Base-by-base conservation (phyloP, 2,888 invertebrate genomes). In the Anticlea derivata region DNA sequence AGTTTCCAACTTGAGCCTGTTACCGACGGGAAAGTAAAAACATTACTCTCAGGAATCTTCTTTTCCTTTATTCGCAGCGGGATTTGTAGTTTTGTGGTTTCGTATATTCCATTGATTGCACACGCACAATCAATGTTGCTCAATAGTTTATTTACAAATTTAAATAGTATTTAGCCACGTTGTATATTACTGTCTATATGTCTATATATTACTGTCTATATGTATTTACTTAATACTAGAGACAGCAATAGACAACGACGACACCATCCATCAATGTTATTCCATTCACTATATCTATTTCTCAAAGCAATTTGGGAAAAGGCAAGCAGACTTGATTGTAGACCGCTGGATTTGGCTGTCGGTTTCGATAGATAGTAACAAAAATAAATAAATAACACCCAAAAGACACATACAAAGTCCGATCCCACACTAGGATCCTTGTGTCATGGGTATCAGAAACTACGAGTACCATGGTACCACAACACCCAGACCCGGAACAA, bases 1-100 rank as follows among this genome's bases (percentile, higher is more conserved):
- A 67, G 66, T 68, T 73, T 70, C 60, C 56, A 66, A 70, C 69
- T 65, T 66, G 67, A 72, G 65, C 63, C 60, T 74, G 75, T 67
- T 64, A 62, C 53, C 43, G 56, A 30, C 37, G 43, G 34, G 41
- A 52, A 57, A 33, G 35, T 55, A 50, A 47, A 22, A 56, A 53
- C 48, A 50, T 61, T 66, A 60, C 60, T 53, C 45, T 46, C 39
- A 61, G 61, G 63, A 66, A 66, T 57, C 54, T 66, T 50, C 49
- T 64, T 60, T 65, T 66, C 53, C 58, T 60, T 64, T 65, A 53
- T 55, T 59, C 52, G 34, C 35, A 38, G 20, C 37, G 38, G 44
- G 59, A 66, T 72, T 69, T 63, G 58, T 66, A 58, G 55, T 56
- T 39, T 58, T 61, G 66, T 58, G 60, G 64, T 65, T 60, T 61